Evolutionary conservation across 2,797 vertebrate species (phyloP).

Genomic region (Margarornis squamiger): DNA sequence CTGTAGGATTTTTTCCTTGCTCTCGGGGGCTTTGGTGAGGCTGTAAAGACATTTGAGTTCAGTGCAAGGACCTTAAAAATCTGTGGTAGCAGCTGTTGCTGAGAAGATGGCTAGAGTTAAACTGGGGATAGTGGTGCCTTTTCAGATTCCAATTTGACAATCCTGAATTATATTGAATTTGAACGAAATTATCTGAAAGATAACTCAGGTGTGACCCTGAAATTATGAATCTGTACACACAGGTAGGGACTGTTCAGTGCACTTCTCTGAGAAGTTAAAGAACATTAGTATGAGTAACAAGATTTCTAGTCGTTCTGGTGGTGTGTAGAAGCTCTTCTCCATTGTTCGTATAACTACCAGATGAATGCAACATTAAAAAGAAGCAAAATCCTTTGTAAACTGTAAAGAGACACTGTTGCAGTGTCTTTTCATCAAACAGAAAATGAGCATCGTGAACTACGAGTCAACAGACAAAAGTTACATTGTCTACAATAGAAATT

Average conservation of each 20-base stretch:
- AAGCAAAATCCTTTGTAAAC: background rate
- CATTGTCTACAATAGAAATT: rapidly evolving
- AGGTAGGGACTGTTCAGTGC: background rate
- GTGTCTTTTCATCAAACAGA: background rate
- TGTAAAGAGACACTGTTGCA: background rate
- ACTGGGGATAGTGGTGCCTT: background rate
- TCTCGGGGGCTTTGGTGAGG: background rate
- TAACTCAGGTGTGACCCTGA: background rate
- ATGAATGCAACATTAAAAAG: background rate
- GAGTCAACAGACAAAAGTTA: background rate
- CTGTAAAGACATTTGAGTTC: background rate
- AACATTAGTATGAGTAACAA: background rate
- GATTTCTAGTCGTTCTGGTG: background rate
- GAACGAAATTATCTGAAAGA: background rate
- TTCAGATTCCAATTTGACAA: background rate
- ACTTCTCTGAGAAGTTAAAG: background rate
- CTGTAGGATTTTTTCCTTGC: background rate
- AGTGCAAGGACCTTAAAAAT: background rate
- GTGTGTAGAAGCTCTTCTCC: background rate
- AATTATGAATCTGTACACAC: background rate
- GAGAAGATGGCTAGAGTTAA: background rate
- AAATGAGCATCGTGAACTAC: background rate
- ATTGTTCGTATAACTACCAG: background rate
- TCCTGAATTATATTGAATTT: background rate
- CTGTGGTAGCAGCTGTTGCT: background rate